Base-by-base conservation (phyloP, 2,113 vertebrate genomes). In the Scytalopus superciliaris region DNA sequence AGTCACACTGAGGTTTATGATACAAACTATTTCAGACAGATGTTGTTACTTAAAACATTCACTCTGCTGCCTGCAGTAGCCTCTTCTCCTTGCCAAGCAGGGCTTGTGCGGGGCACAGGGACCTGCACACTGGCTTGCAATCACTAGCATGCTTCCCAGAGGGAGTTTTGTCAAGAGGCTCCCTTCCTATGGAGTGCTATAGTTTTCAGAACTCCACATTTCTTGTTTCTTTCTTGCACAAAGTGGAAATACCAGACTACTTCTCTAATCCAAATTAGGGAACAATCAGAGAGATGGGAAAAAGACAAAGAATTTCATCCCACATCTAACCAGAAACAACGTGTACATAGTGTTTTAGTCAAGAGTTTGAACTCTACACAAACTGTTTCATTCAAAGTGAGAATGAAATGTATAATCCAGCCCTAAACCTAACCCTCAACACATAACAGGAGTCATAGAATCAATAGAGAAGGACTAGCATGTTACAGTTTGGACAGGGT, bases 101-200 rank as follows among this genome's bases (percentile, higher is more conserved):
- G 1, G 3, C 55, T 77, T 0, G 0, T 1, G 7, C 0, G 0
- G 45, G 40, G n/a, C 17, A 15, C 2, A 3, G 66, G 16, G 33
- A 53, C 49, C 7, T 30, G 31, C 22, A 18, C 9, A 12, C 15
- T 3, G 14, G 7, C 55, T 39, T 42, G 55, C 55, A 49, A 50
- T 8, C 1, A 2, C 50, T 4, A 23, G 11, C 45, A 81, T 0
- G 0, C 19, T 18, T 49, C n/a, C 67, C 0, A 0, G n/a, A 33
- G 47, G 14, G 30, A 40, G 35, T 59, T 76, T 35, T 30, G 39
- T 27, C 22, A 67, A 11, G 7, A 50, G 7, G 2, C 12, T 60
- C 9, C 19, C 22, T 21, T 63, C 60, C 40, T 57, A n/a, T 0
- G 17, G 6, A 69, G 15, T 0, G 2, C 23, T 47, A 33, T 6